Base-by-base conservation (phyloP, 2,113 vertebrate species). In the Corvus moneduloides region DNA sequence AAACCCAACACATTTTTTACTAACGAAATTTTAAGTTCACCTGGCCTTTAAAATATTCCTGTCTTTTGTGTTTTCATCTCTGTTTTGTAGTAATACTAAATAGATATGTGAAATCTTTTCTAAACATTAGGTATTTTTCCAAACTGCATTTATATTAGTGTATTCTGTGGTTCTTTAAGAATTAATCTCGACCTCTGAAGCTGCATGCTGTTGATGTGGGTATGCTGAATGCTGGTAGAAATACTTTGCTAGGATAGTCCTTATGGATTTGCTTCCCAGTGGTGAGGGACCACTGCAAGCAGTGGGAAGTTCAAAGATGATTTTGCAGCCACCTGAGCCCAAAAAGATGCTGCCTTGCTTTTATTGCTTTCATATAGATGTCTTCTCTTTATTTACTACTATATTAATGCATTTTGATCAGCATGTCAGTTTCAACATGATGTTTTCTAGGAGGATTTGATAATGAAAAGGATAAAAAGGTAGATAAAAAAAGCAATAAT, bases 281-380 rank as follows among this genome's bases (percentile, higher is more conserved):
- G 46, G 49, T 22, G 32, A 30, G 32, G 76, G 41, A 73, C 21
- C 22, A 8, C 41, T 54, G n/a, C 58, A 43, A 49, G 49, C 46
- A 43, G 0, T 52, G 27, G 0, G 0, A 48, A 87, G 19, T 81
- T 82, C 37, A 37, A 33, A 89, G 54, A 35, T 0, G 0, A 63
- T 71, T 93, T 89, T 89, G 17, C 21, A 37, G 4, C 54, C 49
- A 54, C 13, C 23, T 73, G 52, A 82, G 67, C 9, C 33, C 8
- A 1, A 0, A 59, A 89, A 91, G 30, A 20, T 52, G 3, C 20
- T 68, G 4, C 44, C 24, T 61, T 59, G 35, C 14, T 68, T 81
- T 44, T 84, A 24, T 22, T 73, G 16, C 37, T 94, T 68, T 66
- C 11, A 21, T 61, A 8, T 2, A 17, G 24, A 21, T 75, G 23